Percentiles rank a stretch among this genome's conserved stretches.
Conservation (phyloP, 2,797 vertebrate species). For the Alosa sapidissima region DNA sequence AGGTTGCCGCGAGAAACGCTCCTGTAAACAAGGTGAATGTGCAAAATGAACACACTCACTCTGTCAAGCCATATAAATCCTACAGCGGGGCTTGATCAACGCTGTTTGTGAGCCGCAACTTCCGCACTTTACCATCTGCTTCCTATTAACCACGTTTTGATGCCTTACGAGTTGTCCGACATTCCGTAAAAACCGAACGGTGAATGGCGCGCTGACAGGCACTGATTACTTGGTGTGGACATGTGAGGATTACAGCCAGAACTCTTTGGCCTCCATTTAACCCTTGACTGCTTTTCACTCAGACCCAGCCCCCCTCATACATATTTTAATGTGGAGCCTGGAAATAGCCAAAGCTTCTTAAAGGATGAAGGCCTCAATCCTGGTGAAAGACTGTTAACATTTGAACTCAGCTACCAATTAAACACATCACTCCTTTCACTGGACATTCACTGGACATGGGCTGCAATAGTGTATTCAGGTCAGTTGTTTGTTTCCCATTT, state of each 20-base stretch:
- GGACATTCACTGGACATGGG: neutral
- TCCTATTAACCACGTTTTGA: constrained; percentile 54
- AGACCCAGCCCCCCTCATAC: neutral
- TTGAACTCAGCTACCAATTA: neutral
- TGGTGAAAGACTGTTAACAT: neutral
- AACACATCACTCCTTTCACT: neutral
- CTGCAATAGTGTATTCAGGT: neutral
- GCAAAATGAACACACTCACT: constrained; percentile 47
- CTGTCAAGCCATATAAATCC: constrained; percentile 55
- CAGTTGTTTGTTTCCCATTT: neutral
- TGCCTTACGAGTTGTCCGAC: constrained; percentile 43
- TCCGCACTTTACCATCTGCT: constrained; percentile 67
- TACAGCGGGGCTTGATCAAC: constrained; percentile 55
- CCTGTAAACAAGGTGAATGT: constrained; percentile 57
- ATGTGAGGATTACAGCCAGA: neutral
- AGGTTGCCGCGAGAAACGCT: constrained; percentile 62
- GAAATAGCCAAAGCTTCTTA: neutral
- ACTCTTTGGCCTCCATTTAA: neutral
- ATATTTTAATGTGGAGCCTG: neutral
- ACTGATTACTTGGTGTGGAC: constrained; percentile 6
- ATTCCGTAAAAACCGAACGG: neutral
- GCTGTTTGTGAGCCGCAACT: constrained; percentile 60
- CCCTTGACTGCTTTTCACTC: constrained; percentile 4
- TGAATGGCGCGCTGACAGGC: neutral
- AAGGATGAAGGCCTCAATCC: neutral